Conservation (phyloP, 37 sponge, comb jelly and placozoan species). For the Theonella swinhoei region DNA sequence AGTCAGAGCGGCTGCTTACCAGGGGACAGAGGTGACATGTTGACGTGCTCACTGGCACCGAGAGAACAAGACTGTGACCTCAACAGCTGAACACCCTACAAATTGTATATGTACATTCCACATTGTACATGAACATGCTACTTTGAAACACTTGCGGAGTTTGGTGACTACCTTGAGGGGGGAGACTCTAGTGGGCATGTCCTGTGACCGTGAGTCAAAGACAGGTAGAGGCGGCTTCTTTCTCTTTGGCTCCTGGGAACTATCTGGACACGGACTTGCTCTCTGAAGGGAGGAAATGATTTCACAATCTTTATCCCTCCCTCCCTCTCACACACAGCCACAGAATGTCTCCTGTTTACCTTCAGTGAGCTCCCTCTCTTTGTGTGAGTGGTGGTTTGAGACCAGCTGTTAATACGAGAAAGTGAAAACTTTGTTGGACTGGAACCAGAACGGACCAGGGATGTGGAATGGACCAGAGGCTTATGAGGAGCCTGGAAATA, state of each 20-base stretch:
- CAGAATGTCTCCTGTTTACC: constrained; percentile 3
- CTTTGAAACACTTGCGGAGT: too few species aligned
- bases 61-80: constrained; percentile 45
- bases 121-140: too few species aligned
- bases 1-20: background rate
- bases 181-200: background rate
- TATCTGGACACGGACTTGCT: constrained; percentile 26
- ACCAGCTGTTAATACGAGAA: background rate
- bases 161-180: constrained; percentile 24
- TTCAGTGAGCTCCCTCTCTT: constrained; percentile 8
- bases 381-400: background rate
- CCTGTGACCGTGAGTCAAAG: constrained; percentile 33
- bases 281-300: constrained; percentile 12
- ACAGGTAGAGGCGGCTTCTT: constrained; percentile 58
- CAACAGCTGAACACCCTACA: constrained; percentile 27
- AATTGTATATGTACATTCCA: too few species aligned
- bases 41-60: background rate
- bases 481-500: background rate
- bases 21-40: constrained; percentile 4
- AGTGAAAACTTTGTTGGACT: background rate
- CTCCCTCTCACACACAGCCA: background rate
- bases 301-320: background rate
- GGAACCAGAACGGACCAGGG: background rate
- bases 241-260: background rate
- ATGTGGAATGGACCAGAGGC: background rate